Evolutionary conservation across 2,113 vertebrate species (phyloP).

Genomic region (Trochalopteron elliotii): DNA sequence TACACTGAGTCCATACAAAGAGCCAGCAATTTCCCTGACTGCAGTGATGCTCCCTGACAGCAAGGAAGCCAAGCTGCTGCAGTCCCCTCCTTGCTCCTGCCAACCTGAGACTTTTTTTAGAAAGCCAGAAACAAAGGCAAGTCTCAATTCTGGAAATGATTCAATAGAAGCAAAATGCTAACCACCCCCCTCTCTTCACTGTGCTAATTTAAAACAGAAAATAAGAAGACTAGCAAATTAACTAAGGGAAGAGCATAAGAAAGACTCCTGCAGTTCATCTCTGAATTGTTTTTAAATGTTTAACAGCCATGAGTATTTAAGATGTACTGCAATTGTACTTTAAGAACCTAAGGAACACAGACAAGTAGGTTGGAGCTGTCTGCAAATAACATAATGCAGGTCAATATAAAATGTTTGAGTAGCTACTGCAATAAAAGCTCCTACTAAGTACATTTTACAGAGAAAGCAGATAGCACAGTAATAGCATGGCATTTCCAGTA

Average conservation of each 20-base stretch:
- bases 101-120: neutral
- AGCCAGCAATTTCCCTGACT: neutral
- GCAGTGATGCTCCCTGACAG: slow-evolving; percentile 23
- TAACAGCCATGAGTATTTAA: neutral
- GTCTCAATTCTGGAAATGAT: neutral
- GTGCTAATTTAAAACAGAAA: neutral
- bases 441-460: neutral
- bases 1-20: neutral
- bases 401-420: neutral
- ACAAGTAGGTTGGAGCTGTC: neutral
- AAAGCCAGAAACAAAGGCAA: neutral
- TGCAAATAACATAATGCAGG: neutral
- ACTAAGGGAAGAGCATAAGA: neutral
- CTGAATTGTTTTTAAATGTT: neutral
- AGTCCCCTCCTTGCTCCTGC: neutral
- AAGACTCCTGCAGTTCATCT: neutral
- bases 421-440: neutral
- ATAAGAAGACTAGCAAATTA: neutral
- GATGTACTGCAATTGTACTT: neutral
- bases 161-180: neutral
- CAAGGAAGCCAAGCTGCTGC: slow-evolving; percentile 6
- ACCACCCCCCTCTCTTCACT: neutral
- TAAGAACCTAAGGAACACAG: neutral
- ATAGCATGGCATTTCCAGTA: neutral
- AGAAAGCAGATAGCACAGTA: neutral